Percentiles rank a stretch among this genome's conserved stretches.
These are phyloP conservation scores for Lycocorax pyrrhopterus DNA, from an alignment of 2,113 vertebrate genomes.

Conservation along the genomic window DNA sequence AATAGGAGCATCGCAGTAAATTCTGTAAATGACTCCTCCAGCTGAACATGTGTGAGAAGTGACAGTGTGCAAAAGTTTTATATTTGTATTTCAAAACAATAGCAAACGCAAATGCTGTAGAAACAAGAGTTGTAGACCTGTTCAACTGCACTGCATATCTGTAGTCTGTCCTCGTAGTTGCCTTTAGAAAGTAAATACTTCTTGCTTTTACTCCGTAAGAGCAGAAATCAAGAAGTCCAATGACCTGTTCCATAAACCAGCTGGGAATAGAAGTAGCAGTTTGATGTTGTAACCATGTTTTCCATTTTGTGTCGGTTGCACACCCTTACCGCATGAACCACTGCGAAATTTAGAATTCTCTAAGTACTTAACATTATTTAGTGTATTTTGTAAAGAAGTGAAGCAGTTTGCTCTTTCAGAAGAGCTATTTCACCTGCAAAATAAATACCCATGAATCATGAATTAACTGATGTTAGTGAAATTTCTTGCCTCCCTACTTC, in stretches of 20 bases:
- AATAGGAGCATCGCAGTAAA: constrained; percentile 19
- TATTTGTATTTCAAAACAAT: constrained; percentile 37
- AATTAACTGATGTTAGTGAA: constrained; percentile 59
- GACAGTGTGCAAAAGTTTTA: constrained; percentile 68
- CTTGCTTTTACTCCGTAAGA: constrained; percentile 54
- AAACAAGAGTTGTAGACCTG: constrained; percentile 64
- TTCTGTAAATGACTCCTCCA: constrained; percentile 40
- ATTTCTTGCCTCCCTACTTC: constrained; percentile 20
- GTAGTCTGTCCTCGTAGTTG: constrained; percentile 63
- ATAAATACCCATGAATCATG: constrained; percentile 60
- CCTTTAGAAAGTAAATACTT: constrained; percentile 43
- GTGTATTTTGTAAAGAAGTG: constrained; percentile 68
- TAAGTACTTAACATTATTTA: constrained; percentile 61
- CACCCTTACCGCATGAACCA: constrained; percentile 73
- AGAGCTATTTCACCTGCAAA: constrained; percentile 63
- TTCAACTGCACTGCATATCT: constrained; percentile 59
- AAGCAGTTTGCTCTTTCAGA: constrained; percentile 66
- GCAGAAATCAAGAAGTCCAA: constrained; percentile 41
- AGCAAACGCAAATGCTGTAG: constrained; percentile 48
- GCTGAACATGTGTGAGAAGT: constrained; percentile 50
- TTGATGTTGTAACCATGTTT: constrained; percentile 66
- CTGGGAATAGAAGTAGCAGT: constrained; percentile 68
- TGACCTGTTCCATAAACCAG: constrained; percentile 39
- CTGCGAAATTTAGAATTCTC: constrained; percentile 64
- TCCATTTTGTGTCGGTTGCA: constrained; percentile 69